Evolutionary conservation across 2,888 invertebrate species (phyloP), one percentile per base, ranked within the genome.

Genomic region (Plagodis dolabraria): DNA sequence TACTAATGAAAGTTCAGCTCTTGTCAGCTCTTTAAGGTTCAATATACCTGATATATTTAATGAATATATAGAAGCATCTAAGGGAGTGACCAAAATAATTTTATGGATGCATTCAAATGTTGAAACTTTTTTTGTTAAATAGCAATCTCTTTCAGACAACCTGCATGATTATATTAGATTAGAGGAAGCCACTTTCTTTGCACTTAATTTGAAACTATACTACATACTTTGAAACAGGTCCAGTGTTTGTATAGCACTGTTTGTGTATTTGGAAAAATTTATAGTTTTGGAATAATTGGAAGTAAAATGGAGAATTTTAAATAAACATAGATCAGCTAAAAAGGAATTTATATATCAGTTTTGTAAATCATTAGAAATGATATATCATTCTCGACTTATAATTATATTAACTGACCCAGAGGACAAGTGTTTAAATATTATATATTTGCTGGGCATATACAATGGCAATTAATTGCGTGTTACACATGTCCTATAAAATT

Each of bases 401-500:
- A 51, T 56, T 60, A 40, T 22, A 22, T 66, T 57, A 64, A 58
- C 43, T 43, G 56, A 58, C 59, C 60, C 60, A 68, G 61, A 61
- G 59, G 33, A 65, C 51, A 55, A 60, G 53, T 51, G 10, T 22
- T 56, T 56, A 47, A 22, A 22, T 22, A 22, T 22, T 22, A 22
- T 55, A 49, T 55, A 47, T 63, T 55, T 68, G 68, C 65, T 64
- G 67, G 67, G 47, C 50, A 73, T 68, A 69, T 64, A 67, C 67
- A 71, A 70, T 66, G 53, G 59, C 72, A 77, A 68, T 71, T 71
- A 72, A 76, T 75, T 75, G 74, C 75, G 77, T 78, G 76, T 77
- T 76, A 76, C 74, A 75, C 76, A 79, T 77, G 76, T 73, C 77
- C 74, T 77, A 82, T 80, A 67, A 69, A 75, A 79, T 82, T 79